These are phyloP conservation scores for Orius insidiosus DNA, from an alignment of 1,140 invertebrate species.

Conservation along the genomic window DNA sequence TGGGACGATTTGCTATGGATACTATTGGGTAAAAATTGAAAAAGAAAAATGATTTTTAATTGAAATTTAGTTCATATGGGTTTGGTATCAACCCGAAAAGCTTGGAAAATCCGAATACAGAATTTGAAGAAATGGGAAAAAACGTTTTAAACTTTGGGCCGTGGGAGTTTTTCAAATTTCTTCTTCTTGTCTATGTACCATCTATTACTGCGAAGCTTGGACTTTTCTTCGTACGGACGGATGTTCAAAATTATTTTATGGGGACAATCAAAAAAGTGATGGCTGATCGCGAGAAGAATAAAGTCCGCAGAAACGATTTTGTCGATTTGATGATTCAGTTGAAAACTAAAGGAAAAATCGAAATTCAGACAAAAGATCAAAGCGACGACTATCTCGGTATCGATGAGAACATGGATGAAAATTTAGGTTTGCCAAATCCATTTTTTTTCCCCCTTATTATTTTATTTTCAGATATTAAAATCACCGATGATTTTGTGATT, in stretches of 20 bases:
- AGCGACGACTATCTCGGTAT: slow-evolving; percentile 3
- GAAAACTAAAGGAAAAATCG: slow-evolving; percentile 9
- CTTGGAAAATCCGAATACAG: not conserved
- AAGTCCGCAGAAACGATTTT: slow-evolving; percentile 27
- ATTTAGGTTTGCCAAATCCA: not conserved
- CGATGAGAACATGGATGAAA: not conserved
- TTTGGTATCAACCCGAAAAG: not conserved
- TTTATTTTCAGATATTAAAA: not conserved
- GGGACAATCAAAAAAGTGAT: slow-evolving; percentile 22
- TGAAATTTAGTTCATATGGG: not conserved
- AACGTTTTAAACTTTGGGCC: not conserved
- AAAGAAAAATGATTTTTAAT: not conserved
- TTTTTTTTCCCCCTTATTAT: not conserved
- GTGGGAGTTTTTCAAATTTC: not conserved
- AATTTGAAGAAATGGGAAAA: not conserved
- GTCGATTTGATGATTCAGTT: slow-evolving; percentile 20
- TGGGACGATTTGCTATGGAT: not conserved
- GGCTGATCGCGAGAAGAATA: slow-evolving; percentile 26
- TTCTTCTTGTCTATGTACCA: not conserved
- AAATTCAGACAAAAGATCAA: not conserved
- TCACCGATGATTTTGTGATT: slow-evolving; percentile 39
- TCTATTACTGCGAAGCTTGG: not conserved
- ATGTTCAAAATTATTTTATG: not conserved
- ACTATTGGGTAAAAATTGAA: not conserved
- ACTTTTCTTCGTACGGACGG: not conserved